Evolutionary conservation across 2,888 invertebrate genomes (phyloP).

Genomic region (Ypsolopha sequella): DNA sequence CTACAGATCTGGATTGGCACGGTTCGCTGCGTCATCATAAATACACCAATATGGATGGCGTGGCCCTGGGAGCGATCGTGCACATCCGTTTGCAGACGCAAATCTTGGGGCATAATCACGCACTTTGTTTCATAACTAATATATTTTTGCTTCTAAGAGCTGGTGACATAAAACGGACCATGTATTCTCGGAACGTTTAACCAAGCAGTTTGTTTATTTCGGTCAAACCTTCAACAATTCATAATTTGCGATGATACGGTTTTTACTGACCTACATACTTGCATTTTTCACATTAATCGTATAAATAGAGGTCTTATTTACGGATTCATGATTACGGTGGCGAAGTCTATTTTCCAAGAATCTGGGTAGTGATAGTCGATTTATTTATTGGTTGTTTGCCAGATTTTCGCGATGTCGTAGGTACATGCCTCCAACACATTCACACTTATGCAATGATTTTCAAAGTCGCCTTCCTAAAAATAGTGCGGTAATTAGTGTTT

Average conservation of each 20-base stretch:
- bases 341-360: constrained; percentile 16
- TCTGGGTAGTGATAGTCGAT: constrained; percentile 24
- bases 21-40: constrained; percentile 33
- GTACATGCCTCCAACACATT: background rate
- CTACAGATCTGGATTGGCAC: background rate
- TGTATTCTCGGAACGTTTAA: too few species aligned
- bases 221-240: too few species aligned
- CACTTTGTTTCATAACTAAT: background rate
- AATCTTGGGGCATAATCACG: constrained; percentile 21
- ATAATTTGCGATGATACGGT: too few species aligned
- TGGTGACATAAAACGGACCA: too few species aligned
- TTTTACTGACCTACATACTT: too few species aligned
- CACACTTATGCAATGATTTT: background rate
- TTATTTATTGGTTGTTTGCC: constrained; percentile 30
- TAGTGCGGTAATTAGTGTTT: background rate
- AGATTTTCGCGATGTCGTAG: constrained; percentile 21
- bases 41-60: constrained; percentile 39
- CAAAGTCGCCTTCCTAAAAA: background rate
- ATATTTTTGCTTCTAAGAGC: too few species aligned
- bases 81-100: constrained; percentile 33
- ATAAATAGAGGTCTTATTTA: too few species aligned
- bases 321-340: constrained; percentile 18
- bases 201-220: too few species aligned
- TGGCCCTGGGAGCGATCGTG: constrained; percentile 41
- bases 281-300: too few species aligned